Base-by-base conservation (phyloP, 2,888 invertebrate species). In the Prosapia bicincta region DNA sequence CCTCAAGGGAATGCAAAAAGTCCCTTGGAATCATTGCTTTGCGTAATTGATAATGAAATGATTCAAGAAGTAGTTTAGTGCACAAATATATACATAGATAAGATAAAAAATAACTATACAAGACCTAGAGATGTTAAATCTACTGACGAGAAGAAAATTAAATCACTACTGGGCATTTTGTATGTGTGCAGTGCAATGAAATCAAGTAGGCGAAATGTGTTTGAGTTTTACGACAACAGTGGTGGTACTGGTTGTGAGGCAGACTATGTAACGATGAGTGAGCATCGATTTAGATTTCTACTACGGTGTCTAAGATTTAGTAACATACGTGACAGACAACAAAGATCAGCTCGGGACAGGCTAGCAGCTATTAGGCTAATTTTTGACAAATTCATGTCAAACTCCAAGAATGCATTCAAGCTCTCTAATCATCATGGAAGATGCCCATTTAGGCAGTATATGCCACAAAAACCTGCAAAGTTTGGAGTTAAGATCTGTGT, bases 401-500 rank as follows among this genome's bases (percentile, higher is more conserved):
- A 72, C 20, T 72, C 26, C 28, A 15, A 65, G 1, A 72, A 30
- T 15, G 54, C 26, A 3, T 72, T 66, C 72, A 72, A 65, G 30
- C 66, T 24, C 1, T 30, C 66, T 9, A 66, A 72, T 20, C 28
- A 72, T 66, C 28, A 28, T 9, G 82, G 81, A 6, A 74, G 79
- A 70, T 81, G 80, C 72, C 76, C 75, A 10, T 81, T 81, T 74
- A 74, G 78, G 32, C 78, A 79, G 69, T 82, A 80, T 71, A 81
- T 82, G 20, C 80, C 82, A 23, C 79, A 76, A 6, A 83, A 83
- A 76, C 82, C 81, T n/a, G 79, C 79, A 7, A 82, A 82, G 77
- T 81, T 81, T 78, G 81, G 79, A 13, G 79, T 82, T 7, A 80
- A 82, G 77, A 77, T 79, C 43, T 84, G 83, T 0, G 83, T 76